phyloP scores from a whole-genome alignment of 1,140 invertebrate species.

The Myzus persicae region DNA sequence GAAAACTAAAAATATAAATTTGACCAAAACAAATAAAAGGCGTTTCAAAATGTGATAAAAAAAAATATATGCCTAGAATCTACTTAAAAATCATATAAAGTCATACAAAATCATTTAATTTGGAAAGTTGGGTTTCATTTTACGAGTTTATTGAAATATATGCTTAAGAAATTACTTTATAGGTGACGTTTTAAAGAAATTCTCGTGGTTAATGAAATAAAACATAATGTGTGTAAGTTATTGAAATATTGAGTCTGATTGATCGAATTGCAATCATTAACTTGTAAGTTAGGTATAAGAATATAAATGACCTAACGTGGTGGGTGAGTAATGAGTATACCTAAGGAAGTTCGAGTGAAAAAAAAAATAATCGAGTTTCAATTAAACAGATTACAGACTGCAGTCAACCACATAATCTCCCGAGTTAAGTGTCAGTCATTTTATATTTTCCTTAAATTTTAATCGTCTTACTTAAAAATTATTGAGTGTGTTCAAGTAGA shows the following conservation, averaged over 20 bases:
- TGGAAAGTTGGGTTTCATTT: neutral
- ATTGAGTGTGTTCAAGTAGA: neutral
- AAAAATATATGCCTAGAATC: neutral
- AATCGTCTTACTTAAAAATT: neutral
- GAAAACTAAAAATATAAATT: neutral
- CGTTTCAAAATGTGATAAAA: neutral
- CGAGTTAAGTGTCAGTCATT: neutral
- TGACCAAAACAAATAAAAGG: neutral
- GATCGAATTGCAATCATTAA: neutral
- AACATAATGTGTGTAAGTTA: neutral
- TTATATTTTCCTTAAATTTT: neutral
- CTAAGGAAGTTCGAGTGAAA: neutral
- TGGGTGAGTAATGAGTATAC: too few species aligned
- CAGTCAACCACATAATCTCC: neutral
- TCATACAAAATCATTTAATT: neutral
- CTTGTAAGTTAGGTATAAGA: neutral
- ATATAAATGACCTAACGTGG: neutral
- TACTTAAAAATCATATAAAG: neutral
- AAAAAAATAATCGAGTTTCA: neutral
- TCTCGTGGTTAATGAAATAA: neutral
- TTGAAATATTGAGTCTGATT: neutral
- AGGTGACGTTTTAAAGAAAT: neutral
- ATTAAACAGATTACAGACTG: neutral
- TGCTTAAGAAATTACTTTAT: neutral
- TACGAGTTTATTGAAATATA: neutral